Percentiles rank a stretch among this genome's conserved stretches.
Evolutionary conservation across 1,140 invertebrate genomes (phyloP).

Genomic region (Zaprionus capensis): DNA sequence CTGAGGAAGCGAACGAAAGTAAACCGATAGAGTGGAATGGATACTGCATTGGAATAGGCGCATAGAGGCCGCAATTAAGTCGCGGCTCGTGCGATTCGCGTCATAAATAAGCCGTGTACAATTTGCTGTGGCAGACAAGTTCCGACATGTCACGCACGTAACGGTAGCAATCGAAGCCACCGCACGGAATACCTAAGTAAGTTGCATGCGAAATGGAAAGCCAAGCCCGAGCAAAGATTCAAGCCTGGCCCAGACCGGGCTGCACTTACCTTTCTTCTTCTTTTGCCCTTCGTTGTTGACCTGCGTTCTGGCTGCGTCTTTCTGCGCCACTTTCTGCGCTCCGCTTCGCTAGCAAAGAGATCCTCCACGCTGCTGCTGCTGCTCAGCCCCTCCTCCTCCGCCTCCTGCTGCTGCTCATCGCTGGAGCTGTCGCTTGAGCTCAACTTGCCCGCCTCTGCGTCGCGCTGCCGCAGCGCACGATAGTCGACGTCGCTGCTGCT

Average conservation of each 20-base stretch:
- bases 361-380: slow-evolving; percentile 69
- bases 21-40: not conserved
- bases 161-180: slow-evolving; percentile 36
- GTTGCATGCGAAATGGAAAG: slow-evolving; percentile 55
- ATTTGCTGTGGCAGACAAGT: slow-evolving; percentile 7
- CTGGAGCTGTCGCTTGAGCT: slow-evolving; percentile 54
- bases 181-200: slow-evolving; percentile 40
- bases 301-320: slow-evolving; percentile 28
- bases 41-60: not conserved
- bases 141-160: slow-evolving; percentile 34
- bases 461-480: slow-evolving; percentile 53
- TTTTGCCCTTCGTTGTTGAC: slow-evolving; percentile 7
- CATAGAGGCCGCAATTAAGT: slow-evolving; percentile 42
- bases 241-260: not conserved
- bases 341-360: slow-evolving; percentile 54
- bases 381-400: slow-evolving; percentile 28
- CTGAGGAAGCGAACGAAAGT: slow-evolving; percentile 38
- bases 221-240: not conserved
- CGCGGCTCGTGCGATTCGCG: slow-evolving; percentile 53
- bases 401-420: slow-evolving; percentile 9
- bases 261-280: slow-evolving; percentile 58
- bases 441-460: slow-evolving; percentile 49
- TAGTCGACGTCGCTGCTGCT: slow-evolving; percentile 45
- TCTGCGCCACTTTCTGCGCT: slow-evolving; percentile 50
- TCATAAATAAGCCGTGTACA: slow-evolving; percentile 30